Evolutionary conservation across 2,888 invertebrate genomes (phyloP), one percentile per base, ranked within the genome.

Genomic region (Steinernema hermaphroditum): DNA sequence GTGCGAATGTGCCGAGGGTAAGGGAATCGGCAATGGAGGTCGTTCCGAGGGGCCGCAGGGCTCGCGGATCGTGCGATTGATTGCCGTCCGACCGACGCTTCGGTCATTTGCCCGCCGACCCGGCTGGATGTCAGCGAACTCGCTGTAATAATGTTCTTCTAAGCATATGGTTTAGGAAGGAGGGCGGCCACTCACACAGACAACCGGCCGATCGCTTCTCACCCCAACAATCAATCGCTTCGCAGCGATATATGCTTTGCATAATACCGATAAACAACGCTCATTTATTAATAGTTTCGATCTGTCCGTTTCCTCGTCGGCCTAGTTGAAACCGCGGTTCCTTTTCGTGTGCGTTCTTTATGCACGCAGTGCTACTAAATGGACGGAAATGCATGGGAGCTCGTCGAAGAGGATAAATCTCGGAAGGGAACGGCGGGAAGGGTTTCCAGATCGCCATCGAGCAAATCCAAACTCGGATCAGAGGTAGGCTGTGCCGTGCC

Each of bases 331-430:
- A 62, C 62, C 62, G 32, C 62, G 19, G 32, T 14, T 32, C 6
- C 6, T 62, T 62, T 62, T 62, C 32, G 22, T 62, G 62, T 62
- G 32, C 32, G 12, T 14, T 32, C 9, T 62, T 62, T 62, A 62
- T 62, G 62, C 62, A 62, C 62, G 62, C 32, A 62, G 62, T 27
- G 62, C 32, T 29, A 62, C 27, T 62, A 62, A 68, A 71, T 72
- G 72, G 72, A 72, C 57, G 75, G 71, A 68, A 84, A 84, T 74
- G 84, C 84, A 6, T 84, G 84, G 84, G 82, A 83, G 71, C 75
- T 84, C 49, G 81, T 84, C 34, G 82, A 80, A 46, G 77, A 72
- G 34, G 62, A 78, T 32, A 41, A 72, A 71, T 62, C 62, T 22
- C 69, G 69, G 19, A 69, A 41, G 44, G 44, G 44, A 14, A 37